Evolutionary conservation across 2,888 invertebrate species (phyloP).

Genomic region (Tenthredo mesomela): DNA sequence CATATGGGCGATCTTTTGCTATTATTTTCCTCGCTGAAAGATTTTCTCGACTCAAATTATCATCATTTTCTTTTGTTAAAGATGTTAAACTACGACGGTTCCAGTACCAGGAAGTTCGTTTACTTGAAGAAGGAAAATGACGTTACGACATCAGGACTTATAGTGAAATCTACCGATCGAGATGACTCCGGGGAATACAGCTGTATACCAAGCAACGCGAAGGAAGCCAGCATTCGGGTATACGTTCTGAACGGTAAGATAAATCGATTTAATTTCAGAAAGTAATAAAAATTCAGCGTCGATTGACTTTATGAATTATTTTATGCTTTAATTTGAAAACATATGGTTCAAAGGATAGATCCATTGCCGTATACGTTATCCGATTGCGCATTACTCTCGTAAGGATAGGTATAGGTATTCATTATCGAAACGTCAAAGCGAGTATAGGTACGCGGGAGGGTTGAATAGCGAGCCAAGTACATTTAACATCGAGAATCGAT

Average conservation of each 20-base stretch:
- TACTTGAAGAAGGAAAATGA: conserved; percentile 29
- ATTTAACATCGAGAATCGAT: conserved; percentile 43
- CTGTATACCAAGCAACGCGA: conserved; percentile 47
- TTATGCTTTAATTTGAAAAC: not conserved
- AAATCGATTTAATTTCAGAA: not conserved
- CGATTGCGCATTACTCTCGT: conserved; percentile 16
- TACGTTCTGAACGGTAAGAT: conserved; percentile 48
- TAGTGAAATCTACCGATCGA: conserved; percentile 35
- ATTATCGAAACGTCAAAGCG: conserved; percentile 14
- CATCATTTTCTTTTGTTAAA: conserved; percentile 13
- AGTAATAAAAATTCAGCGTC: not conserved
- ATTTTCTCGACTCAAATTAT: not conserved
- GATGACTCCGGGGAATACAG: conserved; percentile 49
- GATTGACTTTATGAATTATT: not conserved
- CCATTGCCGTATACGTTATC: not conserved
- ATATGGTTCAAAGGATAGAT: not conserved
- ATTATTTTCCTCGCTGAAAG: not conserved
- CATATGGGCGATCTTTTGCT: not conserved
- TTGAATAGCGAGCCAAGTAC: conserved; percentile 27
- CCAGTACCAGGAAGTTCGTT: conserved; percentile 15
- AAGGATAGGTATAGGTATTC: not conserved
- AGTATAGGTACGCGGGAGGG: not conserved
- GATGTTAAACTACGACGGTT: conserved; percentile 50
- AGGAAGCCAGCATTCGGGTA: conserved; percentile 36
- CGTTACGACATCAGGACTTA: conserved; percentile 36